Evolutionary conservation across 2,888 invertebrate species (phyloP), one percentile per base, ranked within the genome.

Genomic region (Microplitis manilae): DNA sequence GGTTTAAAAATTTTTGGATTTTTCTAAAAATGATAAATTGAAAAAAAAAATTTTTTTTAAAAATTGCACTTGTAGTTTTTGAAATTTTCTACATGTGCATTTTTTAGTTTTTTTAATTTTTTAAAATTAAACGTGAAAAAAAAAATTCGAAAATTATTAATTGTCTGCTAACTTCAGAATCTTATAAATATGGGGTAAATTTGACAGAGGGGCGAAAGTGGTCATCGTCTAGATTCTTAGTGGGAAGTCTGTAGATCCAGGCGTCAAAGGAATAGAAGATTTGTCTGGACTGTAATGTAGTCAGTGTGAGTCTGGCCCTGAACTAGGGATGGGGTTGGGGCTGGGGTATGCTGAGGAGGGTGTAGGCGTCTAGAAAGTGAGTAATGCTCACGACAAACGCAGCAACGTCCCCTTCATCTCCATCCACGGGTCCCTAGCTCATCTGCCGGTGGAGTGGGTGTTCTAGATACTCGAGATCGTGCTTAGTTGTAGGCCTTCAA

Each of bases 311-410:
- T 13, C 13, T 50, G 50, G 50, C 50, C 84, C 85, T 84, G 82
- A 83, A 30, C 2, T 30, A 4, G 30, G 30, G 30, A 30, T 30
- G 85, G 85, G 84, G 86, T 69, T 13, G 50, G 13, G 79, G 77
- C 77, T 76, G 79, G 83, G 30, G 30, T 30, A 76, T 81, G 80
- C 77, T 80, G 79, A 76, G 38, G 76, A 80, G 81, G 80, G 77
- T 73, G 85, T 85, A 86, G 86, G 86, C 86, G 86, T 86, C 87
- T 85, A 86, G 85, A 87, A 86, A 87, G 89, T 90, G 89, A 90
- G 89, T 90, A 90, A 90, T 90, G 89, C 89, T 90, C 88, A 89
- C 89, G 89, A 90, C 89, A 90, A 89, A 90, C 89, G 87, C 89
- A 89, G 89, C 86, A 60, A 68, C 50, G 59, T 61, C 60, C 72